Conservation (phyloP, 2,888 invertebrate species). For the Meteorus cinctellus region DNA sequence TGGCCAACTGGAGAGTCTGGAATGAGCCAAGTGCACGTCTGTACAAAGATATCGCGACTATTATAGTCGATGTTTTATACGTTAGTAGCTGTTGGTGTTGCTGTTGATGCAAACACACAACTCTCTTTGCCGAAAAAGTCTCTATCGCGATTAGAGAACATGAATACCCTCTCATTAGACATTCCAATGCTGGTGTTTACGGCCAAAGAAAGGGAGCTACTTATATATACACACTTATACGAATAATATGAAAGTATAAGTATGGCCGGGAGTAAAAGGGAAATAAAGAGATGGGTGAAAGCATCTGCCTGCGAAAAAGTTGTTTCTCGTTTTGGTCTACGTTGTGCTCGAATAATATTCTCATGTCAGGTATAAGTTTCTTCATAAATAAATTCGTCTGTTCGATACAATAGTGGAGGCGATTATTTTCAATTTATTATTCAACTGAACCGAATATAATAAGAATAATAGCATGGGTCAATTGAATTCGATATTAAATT, state of each 20-base stretch:
- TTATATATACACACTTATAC: background rate
- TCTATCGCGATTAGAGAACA: constrained; percentile 46
- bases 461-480: constrained; percentile 25
- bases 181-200: constrained; percentile 44
- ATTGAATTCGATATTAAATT: too few species aligned
- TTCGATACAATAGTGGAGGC: background rate
- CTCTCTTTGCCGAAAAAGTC: constrained; percentile 43
- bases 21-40: constrained; percentile 16
- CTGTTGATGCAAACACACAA: constrained; percentile 29
- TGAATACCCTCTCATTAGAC: constrained; percentile 49
- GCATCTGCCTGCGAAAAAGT: constrained; percentile 42
- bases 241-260: background rate
- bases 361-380: background rate
- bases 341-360: background rate
- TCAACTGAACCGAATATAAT: background rate
- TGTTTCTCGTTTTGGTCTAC: constrained; percentile 7
- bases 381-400: background rate
- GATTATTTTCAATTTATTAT: background rate
- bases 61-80: background rate
- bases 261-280: background rate
- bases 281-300: background rate
- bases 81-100: background rate
- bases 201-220: constrained; percentile 10
- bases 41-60: constrained; percentile 28
- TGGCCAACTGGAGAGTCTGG: constrained; percentile 13